Evolutionary conservation across 2,797 vertebrate genomes (phyloP).

Genomic region (Pangasius djambal): DNA sequence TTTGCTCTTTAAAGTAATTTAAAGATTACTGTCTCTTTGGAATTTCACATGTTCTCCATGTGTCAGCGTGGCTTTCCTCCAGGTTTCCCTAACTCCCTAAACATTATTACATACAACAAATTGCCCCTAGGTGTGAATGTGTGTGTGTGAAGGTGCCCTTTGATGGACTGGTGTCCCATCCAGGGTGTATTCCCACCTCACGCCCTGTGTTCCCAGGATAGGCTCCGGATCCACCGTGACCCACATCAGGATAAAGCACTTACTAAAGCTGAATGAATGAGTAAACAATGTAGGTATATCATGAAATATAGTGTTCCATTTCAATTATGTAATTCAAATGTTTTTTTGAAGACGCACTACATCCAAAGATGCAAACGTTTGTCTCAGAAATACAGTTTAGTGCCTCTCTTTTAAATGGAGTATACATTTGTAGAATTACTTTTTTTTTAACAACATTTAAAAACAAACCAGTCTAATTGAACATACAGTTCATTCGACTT

Average conservation of each 20-base stretch:
- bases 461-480: too few relatives aligned
- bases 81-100: background rate
- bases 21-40: background rate
- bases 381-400: too few relatives aligned
- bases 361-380: too few relatives aligned
- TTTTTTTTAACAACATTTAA: too few relatives aligned
- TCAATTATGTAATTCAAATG: background rate
- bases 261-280: background rate
- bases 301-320: background rate
- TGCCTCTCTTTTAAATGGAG: too few relatives aligned
- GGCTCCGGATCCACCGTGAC: background rate
- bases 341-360: too few relatives aligned
- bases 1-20: background rate
- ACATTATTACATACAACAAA: background rate
- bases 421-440: too few relatives aligned
- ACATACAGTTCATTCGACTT: background rate
- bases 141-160: background rate
- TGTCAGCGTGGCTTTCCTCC: background rate
- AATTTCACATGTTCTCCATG: background rate
- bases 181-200: background rate
- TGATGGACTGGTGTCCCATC: too few relatives aligned
- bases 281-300: background rate
- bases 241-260: background rate
- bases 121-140: background rate
- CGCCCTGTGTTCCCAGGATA: background rate